phyloP scores from a whole-genome alignment of 1,140 invertebrate species.

The Coptotermes formosanus region DNA sequence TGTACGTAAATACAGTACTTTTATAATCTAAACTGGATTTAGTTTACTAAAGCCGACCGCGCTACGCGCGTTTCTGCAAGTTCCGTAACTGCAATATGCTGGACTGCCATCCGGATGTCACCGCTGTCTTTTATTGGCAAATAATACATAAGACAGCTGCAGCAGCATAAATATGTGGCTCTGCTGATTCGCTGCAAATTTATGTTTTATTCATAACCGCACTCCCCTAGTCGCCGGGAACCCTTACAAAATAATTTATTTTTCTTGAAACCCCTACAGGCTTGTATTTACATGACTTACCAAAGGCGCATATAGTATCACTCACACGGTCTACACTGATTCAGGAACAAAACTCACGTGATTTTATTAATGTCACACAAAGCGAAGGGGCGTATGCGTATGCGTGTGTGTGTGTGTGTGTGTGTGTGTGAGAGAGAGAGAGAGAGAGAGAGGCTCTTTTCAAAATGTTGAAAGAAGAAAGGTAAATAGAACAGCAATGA shows the following conservation, averaged over 20 bases:
- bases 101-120: background rate
- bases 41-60: background rate
- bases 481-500: background rate
- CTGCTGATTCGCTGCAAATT: background rate
- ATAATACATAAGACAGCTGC: background rate
- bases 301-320: background rate
- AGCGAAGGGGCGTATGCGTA: background rate
- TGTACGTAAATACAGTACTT: too few relatives aligned
- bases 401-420: too few relatives aligned
- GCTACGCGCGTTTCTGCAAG: background rate
- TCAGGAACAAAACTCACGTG: background rate
- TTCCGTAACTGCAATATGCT: too few relatives aligned
- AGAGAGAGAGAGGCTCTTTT: background rate
- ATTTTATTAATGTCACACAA: slow-evolving; percentile 4
- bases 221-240: background rate
- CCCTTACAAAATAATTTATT: background rate
- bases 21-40: background rate
- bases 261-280: background rate
- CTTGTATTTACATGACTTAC: background rate
- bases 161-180: background rate
- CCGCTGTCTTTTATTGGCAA: background rate
- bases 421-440: too few relatives aligned
- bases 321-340: background rate
- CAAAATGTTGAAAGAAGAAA: background rate
- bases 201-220: background rate